Conservation (phyloP, 2,888 invertebrate genomes). For the Melanotus villosus region DNA sequence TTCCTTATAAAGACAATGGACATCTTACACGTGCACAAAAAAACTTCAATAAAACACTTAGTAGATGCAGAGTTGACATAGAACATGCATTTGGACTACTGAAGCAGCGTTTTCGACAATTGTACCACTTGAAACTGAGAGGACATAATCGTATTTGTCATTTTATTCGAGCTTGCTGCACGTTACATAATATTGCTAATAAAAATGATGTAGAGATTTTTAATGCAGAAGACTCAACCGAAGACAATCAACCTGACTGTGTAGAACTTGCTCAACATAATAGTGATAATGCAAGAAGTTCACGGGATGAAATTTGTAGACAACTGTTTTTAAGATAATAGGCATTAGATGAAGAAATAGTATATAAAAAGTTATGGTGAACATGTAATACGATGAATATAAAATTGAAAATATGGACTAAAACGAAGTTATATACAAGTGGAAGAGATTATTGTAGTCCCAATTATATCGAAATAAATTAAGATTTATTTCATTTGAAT, state of each 20-base stretch:
- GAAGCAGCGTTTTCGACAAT: too few species aligned
- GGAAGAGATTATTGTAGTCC: too few species aligned
- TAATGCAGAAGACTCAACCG: not conserved
- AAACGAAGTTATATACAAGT: too few species aligned
- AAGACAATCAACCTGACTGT: not conserved
- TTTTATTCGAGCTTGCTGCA: slow-evolving; percentile 23
- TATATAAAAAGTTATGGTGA: not conserved
- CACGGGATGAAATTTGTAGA: not conserved
- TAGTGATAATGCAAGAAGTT: not conserved
- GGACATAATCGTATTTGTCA: slow-evolving; percentile 36
- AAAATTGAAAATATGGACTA: too few species aligned
- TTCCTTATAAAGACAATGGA: slow-evolving; percentile 39
- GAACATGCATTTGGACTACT: slow-evolving; percentile 37
- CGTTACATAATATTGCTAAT: slow-evolving; percentile 35
- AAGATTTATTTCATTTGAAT: too few species aligned
- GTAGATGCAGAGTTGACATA: slow-evolving; percentile 30
- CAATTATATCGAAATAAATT: too few species aligned
- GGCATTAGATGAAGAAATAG: not conserved
- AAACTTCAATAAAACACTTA: slow-evolving; percentile 34
- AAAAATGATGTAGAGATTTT: not conserved
- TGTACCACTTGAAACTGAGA: too few species aligned
- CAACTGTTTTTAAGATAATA: not conserved
- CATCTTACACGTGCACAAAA: slow-evolving; percentile 31
- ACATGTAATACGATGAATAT: not conserved
- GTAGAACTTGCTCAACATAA: not conserved